Conservation (phyloP, 2,888 invertebrate species). For the Cataglyphis altisquamis region DNA sequence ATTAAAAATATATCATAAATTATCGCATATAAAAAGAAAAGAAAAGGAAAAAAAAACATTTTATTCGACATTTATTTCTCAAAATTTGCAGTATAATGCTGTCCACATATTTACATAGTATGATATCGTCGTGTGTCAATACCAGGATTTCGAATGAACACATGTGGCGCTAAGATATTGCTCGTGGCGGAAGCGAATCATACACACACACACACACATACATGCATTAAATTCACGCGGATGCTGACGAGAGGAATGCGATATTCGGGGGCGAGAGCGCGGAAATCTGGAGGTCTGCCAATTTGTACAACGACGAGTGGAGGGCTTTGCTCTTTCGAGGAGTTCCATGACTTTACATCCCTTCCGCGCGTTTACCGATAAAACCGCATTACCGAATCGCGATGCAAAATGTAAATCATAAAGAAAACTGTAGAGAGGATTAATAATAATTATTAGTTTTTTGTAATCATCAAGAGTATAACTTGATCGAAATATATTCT, state of each 20-base stretch:
- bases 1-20: neutral
- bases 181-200: slow-evolving; percentile 37
- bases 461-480: neutral
- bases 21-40: neutral
- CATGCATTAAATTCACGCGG: slow-evolving; percentile 9
- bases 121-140: neutral
- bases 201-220: neutral
- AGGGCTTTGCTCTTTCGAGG: slow-evolving; percentile 74
- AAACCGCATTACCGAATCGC: slow-evolving; percentile 4
- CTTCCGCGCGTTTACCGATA: slow-evolving; percentile 7
- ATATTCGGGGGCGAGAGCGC: slow-evolving; percentile 66
- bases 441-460: neutral
- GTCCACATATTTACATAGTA: neutral
- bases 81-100: neutral
- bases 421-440: neutral
- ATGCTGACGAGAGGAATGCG: slow-evolving; percentile 68
- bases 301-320: slow-evolving; percentile 74
- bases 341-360: slow-evolving; percentile 68
- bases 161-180: slow-evolving; percentile 25
- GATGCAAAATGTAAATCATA: neutral
- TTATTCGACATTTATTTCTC: neutral
- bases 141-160: neutral
- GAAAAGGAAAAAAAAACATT: no score
- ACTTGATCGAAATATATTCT: neutral
- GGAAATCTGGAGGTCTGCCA: slow-evolving; percentile 76